phyloP scores from a whole-genome alignment of 2,888 invertebrate species.

The Mystacides longicornis region DNA sequence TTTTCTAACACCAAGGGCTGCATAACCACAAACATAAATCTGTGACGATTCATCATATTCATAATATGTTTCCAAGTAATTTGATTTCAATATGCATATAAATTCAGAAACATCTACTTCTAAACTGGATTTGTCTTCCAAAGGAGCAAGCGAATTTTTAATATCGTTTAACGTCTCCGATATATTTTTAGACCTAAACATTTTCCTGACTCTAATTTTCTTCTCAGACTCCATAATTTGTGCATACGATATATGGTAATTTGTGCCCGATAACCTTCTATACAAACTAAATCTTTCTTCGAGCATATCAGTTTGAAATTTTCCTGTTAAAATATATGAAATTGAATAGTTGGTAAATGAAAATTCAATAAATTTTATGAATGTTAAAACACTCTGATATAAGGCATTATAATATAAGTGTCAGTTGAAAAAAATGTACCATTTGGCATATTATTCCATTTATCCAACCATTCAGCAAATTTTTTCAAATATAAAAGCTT shows the following conservation, averaged over 20 bases:
- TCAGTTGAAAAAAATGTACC: background rate
- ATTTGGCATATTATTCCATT: background rate
- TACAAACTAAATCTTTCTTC: too few species aligned
- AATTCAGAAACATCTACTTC: background rate
- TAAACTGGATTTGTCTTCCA: background rate
- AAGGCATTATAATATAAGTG: background rate
- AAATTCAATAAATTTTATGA: background rate
- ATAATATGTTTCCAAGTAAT: background rate
- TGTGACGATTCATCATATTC: background rate
- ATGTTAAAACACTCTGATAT: too few species aligned
- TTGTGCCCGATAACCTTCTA: background rate
- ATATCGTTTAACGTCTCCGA: background rate
- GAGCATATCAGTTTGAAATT: too few species aligned
- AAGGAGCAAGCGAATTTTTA: background rate
- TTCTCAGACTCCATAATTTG: background rate
- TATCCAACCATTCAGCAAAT: background rate
- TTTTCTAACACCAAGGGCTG: background rate
- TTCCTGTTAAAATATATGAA: too few species aligned
- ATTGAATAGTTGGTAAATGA: background rate
- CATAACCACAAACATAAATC: background rate
- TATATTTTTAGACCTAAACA: background rate
- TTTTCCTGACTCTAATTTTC: background rate
- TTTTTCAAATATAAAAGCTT: too few species aligned
- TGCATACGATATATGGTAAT: background rate
- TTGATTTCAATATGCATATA: background rate